Conservation (phyloP, 2,888 invertebrate genomes). For the Ctenicera cuprea region DNA sequence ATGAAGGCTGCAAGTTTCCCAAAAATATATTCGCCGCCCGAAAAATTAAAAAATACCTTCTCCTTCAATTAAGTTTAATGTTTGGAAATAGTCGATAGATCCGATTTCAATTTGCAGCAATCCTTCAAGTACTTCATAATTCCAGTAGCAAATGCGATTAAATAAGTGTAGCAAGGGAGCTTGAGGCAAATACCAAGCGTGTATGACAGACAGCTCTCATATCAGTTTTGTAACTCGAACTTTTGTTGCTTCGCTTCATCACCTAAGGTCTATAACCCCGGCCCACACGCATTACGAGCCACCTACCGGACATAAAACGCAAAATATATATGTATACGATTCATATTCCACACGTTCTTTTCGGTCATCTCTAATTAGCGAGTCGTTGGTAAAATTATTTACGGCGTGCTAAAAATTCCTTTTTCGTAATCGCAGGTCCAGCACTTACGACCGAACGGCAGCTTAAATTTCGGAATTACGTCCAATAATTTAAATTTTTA, state of each 20-base stretch:
- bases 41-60: no score
- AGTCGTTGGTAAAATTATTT: constrained; percentile 34
- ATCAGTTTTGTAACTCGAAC: constrained; percentile 47
- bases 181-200: background rate
- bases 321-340: constrained; percentile 38
- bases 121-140: background rate
- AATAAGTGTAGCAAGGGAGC: background rate
- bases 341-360: constrained; percentile 34
- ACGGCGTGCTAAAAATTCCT: constrained; percentile 33
- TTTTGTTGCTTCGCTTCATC: constrained; percentile 51
- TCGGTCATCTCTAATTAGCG: constrained; percentile 39
- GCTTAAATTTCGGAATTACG: constrained; percentile 5
- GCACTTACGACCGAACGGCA: constrained; percentile 6
- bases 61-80: no score
- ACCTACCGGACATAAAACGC: constrained; percentile 51
- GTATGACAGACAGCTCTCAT: constrained; percentile 40
- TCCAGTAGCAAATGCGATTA: constrained; percentile 2
- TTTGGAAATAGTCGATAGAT: no score
- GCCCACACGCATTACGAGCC: constrained; percentile 55
- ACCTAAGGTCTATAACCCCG: constrained; percentile 55
- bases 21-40: no score
- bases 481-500: constrained; percentile 2
- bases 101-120: no score
- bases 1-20: no score
- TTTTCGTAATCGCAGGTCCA: background rate